A percentile compares a stretch with the other conserved stretches of the same genome.
These are phyloP conservation scores for Gymnogyps californianus DNA, from an alignment of 2,113 vertebrate genomes.

Conservation along the genomic window DNA sequence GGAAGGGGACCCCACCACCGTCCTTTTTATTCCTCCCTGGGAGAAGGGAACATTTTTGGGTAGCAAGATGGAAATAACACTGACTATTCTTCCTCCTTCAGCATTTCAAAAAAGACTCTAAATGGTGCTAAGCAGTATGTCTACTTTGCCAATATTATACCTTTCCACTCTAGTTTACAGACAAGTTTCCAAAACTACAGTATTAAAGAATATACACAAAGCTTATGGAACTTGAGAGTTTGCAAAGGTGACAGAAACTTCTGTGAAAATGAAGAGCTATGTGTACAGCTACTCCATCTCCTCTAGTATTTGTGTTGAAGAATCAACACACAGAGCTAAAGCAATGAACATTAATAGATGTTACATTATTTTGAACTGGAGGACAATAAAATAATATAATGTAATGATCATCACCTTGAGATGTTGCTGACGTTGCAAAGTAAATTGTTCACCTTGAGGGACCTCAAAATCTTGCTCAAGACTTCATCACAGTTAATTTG, in stretches of 20 bases:
- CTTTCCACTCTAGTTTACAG: background rate
- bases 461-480: background rate
- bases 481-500: background rate
- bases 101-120: background rate
- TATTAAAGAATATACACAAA: background rate
- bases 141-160: background rate
- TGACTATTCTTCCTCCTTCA: background rate
- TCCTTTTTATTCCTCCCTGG: background rate
- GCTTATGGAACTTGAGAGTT: background rate
- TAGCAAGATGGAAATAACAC: background rate
- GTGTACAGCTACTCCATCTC: background rate
- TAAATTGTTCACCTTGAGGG: background rate
- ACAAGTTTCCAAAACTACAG: background rate
- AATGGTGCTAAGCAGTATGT: background rate
- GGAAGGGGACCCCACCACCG: background rate
- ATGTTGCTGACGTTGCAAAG: background rate
- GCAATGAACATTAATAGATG: background rate
- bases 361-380: background rate
- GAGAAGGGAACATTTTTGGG: background rate
- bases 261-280: background rate
- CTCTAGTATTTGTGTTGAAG: background rate
- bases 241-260: background rate
- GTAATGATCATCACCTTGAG: background rate
- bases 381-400: background rate
- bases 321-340: background rate